These are phyloP conservation scores for Varanus komodoensis DNA, from an alignment of 2,113 vertebrate species.

Conservation along the genomic window DNA sequence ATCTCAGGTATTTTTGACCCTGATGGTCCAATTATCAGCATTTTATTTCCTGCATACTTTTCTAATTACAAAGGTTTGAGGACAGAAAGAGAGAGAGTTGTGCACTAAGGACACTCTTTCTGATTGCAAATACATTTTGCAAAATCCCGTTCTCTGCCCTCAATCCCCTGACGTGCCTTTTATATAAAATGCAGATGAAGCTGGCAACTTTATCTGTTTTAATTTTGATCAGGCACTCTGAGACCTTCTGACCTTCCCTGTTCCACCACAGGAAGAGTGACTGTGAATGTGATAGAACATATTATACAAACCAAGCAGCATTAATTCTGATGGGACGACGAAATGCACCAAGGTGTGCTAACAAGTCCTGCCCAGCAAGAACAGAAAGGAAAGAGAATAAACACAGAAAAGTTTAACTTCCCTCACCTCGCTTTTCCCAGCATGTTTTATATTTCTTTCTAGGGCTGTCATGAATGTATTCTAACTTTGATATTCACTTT, in stretches of 20 bases:
- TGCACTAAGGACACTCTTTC: neutral
- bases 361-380: conserved; percentile 17
- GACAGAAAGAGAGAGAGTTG: neutral
- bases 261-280: neutral
- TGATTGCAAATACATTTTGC: conserved; percentile 1
- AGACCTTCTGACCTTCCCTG: conserved; percentile 31
- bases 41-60: too few species aligned
- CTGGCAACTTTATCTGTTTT: conserved; percentile 20
- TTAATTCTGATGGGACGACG: conserved; percentile 43
- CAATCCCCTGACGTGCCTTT: neutral
- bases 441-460: neutral
- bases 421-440: neutral
- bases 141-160: conserved; percentile 2
- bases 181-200: conserved; percentile 27
- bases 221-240: neutral
- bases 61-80: too few species aligned
- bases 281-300: neutral
- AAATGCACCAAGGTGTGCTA: conserved; percentile 16
- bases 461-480: neutral
- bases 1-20: too few species aligned
- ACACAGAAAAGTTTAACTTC: neutral
- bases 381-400: neutral
- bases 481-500: neutral
- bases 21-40: too few species aligned
- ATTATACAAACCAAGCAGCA: conserved; percentile 33